A percentile compares a stretch with the other conserved stretches of the same genome.
Evolutionary conservation across 1,140 invertebrate species (phyloP).

Genomic region (Cydia splendana): DNA sequence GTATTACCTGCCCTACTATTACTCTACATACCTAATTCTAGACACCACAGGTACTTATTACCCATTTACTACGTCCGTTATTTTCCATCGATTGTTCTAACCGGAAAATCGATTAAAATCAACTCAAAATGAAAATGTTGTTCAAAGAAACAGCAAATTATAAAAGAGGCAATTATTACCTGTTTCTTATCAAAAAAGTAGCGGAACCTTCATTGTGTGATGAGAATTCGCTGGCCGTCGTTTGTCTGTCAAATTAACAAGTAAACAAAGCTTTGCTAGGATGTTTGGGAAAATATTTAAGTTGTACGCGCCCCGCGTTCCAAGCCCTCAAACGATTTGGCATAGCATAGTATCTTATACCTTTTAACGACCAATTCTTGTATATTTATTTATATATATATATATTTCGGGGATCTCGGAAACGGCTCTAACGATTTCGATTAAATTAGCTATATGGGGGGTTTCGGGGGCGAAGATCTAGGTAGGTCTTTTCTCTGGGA

Average conservation of each 20-base stretch:
- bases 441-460: too few species aligned
- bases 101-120: not conserved
- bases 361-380: too few species aligned
- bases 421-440: too few species aligned
- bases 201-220: not conserved
- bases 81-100: not conserved
- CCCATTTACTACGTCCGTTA: too few species aligned
- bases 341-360: too few species aligned
- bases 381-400: too few species aligned
- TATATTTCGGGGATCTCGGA: too few species aligned
- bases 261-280: conserved; percentile 17
- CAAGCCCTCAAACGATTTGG: conserved; percentile 14
- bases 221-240: conserved; percentile 6
- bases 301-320: conserved; percentile 20
- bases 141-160: not conserved
- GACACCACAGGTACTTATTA: too few species aligned
- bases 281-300: conserved; percentile 26
- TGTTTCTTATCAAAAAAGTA: not conserved
- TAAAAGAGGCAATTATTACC: not conserved
- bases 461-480: too few species aligned
- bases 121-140: not conserved
- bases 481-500: too few species aligned
- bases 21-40: too few species aligned
- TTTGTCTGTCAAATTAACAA: conserved; percentile 22
- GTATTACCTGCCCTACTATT: too few species aligned